Conservation (phyloP, 1,140 invertebrate species). For the Pentalonia nigronervosa region DNA sequence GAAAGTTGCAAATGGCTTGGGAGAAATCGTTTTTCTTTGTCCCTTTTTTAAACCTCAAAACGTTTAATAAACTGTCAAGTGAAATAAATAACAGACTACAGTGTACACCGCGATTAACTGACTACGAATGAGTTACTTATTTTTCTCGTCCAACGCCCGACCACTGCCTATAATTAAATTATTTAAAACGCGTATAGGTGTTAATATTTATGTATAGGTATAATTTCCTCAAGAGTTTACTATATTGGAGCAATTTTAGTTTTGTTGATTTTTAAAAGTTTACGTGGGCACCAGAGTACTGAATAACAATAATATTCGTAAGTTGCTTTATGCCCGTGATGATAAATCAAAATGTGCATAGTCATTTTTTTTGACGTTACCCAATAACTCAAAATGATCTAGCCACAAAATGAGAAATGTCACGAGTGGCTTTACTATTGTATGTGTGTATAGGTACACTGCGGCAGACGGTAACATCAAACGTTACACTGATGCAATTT, state of each 20-base stretch:
- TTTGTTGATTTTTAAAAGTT: not conserved
- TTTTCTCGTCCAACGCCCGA: not conserved
- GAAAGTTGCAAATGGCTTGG: not conserved
- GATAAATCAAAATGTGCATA: not conserved
- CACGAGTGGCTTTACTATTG: not conserved
- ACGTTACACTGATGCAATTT: not conserved
- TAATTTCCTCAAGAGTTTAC: not conserved
- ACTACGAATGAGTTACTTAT: not conserved
- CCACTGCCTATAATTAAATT: not conserved
- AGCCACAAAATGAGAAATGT: not conserved
- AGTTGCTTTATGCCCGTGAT: not conserved
- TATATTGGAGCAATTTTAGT: not conserved
- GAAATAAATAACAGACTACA: not conserved
- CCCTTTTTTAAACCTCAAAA: not conserved
- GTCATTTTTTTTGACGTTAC: not conserved
- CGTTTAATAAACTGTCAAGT: not conserved
- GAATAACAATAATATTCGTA: not conserved
- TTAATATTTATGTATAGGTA: not conserved
- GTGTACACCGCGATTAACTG: not conserved
- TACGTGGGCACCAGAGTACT: not conserved
- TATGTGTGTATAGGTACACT: not conserved
- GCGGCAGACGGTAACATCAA: not conserved
- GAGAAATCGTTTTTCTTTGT: conserved; percentile 8
- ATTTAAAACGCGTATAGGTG: not conserved
- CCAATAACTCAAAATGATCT: not conserved